Base-by-base conservation (phyloP, 2,113 vertebrate species). In the Campylomormyrus numenius region DNA sequence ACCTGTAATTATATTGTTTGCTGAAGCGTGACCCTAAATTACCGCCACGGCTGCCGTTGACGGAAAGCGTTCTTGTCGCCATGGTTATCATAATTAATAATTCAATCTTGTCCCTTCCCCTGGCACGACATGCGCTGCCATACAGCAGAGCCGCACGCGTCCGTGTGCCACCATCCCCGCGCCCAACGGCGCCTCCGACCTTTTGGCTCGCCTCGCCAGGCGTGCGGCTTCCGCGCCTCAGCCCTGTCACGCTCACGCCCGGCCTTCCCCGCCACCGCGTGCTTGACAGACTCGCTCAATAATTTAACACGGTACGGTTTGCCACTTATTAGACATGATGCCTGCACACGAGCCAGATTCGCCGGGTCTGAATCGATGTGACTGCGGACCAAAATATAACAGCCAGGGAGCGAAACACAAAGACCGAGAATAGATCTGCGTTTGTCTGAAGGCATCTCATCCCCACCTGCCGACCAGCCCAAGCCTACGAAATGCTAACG, bases 371-470 rank as follows among this genome's bases (percentile, higher is more conserved):
- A 96, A 97, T 97, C 96, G 97, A 93, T 93, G 93, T 93, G 96
- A 95, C 95, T 95, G 93, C 93, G 90, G 93, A 93, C 88, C 66
- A 27, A 95, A 96, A 94, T 96, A 95, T 94, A 95, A 94, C 93
- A 95, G 95, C 62, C 9, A n/a, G 10, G 13, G n/a, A 50, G 62
- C 91, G 93, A 95, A 93, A 95, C 39, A 93, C 93, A 42, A 8
- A 50, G 88, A 66, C 88, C 62, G 13, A 77, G 94, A 94, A 95
- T 95, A 92, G 95, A 95, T 95, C 96, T 93, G 93, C 93, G 90
- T 95, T 96, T 96, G 96, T 97, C 94, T 94, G 97, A 97, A 96
- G 93, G 93, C 96, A 96, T 96, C 94, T 97, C 95, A 95, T 97
- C 96, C 97, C 96, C 95, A 96, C 93, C 62, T 49, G 45, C 94